These are phyloP conservation scores for Glossosoma conforme DNA, from an alignment of 1,140 invertebrate species.

Conservation along the genomic window DNA sequence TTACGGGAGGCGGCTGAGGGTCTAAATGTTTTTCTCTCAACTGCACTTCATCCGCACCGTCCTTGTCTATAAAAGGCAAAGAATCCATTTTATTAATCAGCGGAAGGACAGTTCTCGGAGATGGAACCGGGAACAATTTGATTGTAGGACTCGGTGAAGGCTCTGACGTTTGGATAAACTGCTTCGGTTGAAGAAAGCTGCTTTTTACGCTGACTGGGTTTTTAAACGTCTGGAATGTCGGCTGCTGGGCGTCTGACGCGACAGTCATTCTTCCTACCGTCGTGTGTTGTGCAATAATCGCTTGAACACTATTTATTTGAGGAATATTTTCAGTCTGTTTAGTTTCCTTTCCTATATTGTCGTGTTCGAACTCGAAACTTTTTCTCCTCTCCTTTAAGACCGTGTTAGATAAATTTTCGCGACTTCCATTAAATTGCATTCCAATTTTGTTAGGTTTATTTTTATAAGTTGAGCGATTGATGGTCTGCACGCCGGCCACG, in stretches of 20 bases:
- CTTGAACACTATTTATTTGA: conserved; percentile 7
- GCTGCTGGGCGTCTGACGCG: conserved; percentile 22
- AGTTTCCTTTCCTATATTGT: conserved; percentile 28
- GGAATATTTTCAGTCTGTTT: conserved; percentile 8
- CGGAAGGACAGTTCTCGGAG: conserved; percentile 13
- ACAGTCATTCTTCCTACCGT: conserved; percentile 28
- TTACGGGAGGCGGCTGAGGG: conserved; percentile 1
- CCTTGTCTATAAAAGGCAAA: conserved; percentile 1
- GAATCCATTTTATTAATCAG: conserved; percentile 6
- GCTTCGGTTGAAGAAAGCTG: conserved; percentile 14
- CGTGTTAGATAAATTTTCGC: conserved; percentile 37
- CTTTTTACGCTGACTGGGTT: conserved; percentile 18
- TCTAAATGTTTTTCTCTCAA: conserved; percentile 32
- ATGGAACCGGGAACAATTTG: conserved; percentile 12
- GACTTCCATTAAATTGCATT: conserved; percentile 35
- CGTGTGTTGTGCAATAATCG: conserved; percentile 21
- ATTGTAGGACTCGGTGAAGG: background rate
- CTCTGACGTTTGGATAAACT: conserved; percentile 11
- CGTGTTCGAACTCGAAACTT: conserved; percentile 46
- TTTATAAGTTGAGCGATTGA: conserved; percentile 47
- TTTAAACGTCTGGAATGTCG: conserved; percentile 19
- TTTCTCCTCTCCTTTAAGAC: conserved; percentile 35
- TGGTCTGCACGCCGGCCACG: conserved; percentile 47
- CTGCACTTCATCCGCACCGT: conserved; percentile 35
- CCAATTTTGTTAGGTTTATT: conserved; percentile 40